Evolutionary conservation across 2,888 invertebrate species (phyloP).

Genomic region (Yponomeuta cagnagella): DNA sequence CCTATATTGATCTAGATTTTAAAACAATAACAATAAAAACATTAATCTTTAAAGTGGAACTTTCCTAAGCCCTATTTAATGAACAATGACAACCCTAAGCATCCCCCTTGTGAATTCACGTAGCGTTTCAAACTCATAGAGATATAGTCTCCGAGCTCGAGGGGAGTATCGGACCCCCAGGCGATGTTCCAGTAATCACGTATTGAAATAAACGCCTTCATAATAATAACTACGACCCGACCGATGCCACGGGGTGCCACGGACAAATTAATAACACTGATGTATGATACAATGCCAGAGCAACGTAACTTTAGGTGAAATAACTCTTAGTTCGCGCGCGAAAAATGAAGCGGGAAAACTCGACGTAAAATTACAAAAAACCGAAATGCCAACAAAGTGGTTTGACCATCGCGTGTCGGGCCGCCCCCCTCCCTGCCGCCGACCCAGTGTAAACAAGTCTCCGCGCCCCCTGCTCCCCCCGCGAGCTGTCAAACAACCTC

Average conservation of each 20-base stretch:
- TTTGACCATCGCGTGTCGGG: slow-evolving; percentile 30
- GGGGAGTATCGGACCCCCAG: slow-evolving; percentile 44
- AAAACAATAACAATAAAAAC: too few species aligned
- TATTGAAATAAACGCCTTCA: slow-evolving; percentile 57
- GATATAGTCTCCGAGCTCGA: slow-evolving; percentile 55
- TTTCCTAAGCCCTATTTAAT: slow-evolving; percentile 2
- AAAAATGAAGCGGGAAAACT: slow-evolving; percentile 31
- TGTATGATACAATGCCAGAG: slow-evolving; percentile 22
- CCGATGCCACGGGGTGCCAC: slow-evolving; percentile 24
- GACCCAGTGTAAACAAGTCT: slow-evolving; percentile 25
- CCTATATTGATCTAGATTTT: too few species aligned
- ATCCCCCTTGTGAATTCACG: slow-evolving; percentile 44
- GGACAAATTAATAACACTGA: slow-evolving; percentile 29
- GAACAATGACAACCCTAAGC: slow-evolving; percentile 38
- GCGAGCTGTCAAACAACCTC: slow-evolving; percentile 62
- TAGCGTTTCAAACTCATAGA: slow-evolving; percentile 58
- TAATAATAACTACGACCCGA: slow-evolving; percentile 35
- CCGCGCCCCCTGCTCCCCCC: slow-evolving; percentile 21
- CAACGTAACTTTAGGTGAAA: slow-evolving; percentile 12
- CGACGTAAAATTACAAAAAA: slow-evolving; percentile 44
- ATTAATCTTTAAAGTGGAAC: not conserved
- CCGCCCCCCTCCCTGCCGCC: slow-evolving; percentile 20
- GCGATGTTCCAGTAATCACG: slow-evolving; percentile 51
- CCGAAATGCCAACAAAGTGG: slow-evolving; percentile 51
- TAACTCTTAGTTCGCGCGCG: slow-evolving; percentile 30